Evolutionary conservation across 2,888 invertebrate species (phyloP), one percentile per base, ranked within the genome.

Genomic region (Acanthoscelides obtectus): DNA sequence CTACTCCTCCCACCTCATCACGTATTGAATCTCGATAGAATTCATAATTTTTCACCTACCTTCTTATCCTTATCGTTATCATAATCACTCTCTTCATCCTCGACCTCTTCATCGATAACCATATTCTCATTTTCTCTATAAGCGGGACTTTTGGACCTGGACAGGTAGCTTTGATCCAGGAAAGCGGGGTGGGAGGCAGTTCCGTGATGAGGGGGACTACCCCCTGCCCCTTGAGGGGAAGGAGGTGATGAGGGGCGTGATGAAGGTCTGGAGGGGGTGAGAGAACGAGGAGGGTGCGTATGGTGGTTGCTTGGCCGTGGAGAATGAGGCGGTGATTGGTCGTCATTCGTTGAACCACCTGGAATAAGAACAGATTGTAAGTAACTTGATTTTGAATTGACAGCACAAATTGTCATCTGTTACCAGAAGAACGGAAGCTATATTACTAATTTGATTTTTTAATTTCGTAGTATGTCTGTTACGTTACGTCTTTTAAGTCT

Each of bases 31-130:
- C n/a, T n/a, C n/a, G n/a, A n/a, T n/a, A n/a, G n/a, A n/a, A n/a
- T n/a, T n/a, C n/a, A n/a, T n/a, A n/a, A n/a, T n/a, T n/a, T n/a
- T n/a, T n/a, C n/a, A 45, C 45, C 20, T 82, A 86, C 87, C 76
- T 85, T 84, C 77, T 85, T 86, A 73, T 90, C 89, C 80, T 90
- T 66, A 79, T 92, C 92, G 76, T 90, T 91, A 80, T 90, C 90
- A 77, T 91, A 91, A 79, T 93, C 93, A 72, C 92, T 91, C 79
- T 92, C 92, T 22, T 92, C 92, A 82, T 94, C 94, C 66, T 92
- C 93, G 79, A 94, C 93, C 77, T 90, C 91, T 76, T 91, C 91
- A 71, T 89, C 90, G 76, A 91, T 91, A 22, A 89, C 90, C 78
- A 91, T 88, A 76, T 90, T 90, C 72, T 90, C 89, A 77, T 85